Conservation (phyloP, 2,888 invertebrate species). For the Drosophila kambysellisi region DNA sequence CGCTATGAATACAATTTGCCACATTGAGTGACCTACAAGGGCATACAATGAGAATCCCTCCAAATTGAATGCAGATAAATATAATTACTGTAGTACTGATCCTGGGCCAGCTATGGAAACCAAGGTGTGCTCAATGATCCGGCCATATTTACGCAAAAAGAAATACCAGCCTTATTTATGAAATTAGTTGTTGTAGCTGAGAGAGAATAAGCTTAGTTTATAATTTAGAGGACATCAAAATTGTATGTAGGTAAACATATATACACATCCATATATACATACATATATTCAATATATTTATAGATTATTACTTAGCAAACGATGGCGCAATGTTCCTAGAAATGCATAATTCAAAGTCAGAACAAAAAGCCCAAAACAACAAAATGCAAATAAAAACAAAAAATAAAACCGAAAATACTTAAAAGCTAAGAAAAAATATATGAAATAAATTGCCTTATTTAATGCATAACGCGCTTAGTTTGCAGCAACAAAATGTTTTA, state of each 20-base stretch:
- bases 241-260: constrained; percentile 35
- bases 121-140: constrained; percentile 23
- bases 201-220: constrained; percentile 66
- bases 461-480: constrained; percentile 73
- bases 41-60: constrained; percentile 62
- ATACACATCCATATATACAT: constrained; percentile 11
- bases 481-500: constrained; percentile 63
- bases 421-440: constrained; percentile 13
- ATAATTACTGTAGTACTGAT: constrained; percentile 47
- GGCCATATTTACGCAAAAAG: constrained; percentile 32
- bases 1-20: not conserved
- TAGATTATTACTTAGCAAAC: constrained; percentile 54
- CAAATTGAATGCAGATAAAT: constrained; percentile 50
- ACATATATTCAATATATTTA: constrained; percentile 54
- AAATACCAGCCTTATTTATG: constrained; percentile 75
- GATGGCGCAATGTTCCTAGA: constrained; percentile 73
- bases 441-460: constrained; percentile 70
- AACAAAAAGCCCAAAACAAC: constrained; percentile 21
- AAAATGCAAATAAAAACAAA: constrained; percentile 7
- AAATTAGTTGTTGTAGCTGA: constrained; percentile 74
- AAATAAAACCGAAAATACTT: constrained; percentile 3
- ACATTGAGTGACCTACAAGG: constrained; percentile 6
- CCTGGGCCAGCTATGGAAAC: constrained; percentile 33
- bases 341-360: constrained; percentile 45
- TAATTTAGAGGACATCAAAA: constrained; percentile 70